These are phyloP conservation scores for Chelon auratus DNA, from an alignment of 2,797 vertebrate genomes.

Conservation along the genomic window DNA sequence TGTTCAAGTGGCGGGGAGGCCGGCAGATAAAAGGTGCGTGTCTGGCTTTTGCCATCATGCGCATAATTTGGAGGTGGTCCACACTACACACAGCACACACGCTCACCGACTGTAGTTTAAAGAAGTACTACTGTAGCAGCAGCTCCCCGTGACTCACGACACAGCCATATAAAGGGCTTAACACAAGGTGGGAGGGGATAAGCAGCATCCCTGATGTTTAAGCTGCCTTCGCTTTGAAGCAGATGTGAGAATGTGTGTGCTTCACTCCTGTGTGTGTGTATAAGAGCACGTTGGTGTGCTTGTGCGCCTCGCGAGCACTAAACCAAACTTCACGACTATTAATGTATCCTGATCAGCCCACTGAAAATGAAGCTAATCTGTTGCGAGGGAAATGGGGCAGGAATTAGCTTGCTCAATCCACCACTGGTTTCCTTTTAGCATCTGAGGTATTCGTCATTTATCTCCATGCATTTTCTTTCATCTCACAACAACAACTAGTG, in stretches of 20 bases:
- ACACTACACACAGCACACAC: background rate
- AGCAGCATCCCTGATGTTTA: slow-evolving; percentile 74
- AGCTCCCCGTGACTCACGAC: slow-evolving; percentile 78
- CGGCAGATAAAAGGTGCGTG: slow-evolving; percentile 24
- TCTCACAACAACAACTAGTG: slow-evolving; percentile 43
- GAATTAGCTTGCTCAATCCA: slow-evolving; percentile 55
- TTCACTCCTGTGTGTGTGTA: slow-evolving; percentile 28
- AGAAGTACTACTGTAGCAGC: slow-evolving; percentile 45
- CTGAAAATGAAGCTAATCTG: slow-evolving; percentile 79
- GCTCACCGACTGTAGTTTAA: slow-evolving; percentile 27
- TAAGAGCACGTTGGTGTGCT: slow-evolving; percentile 39
- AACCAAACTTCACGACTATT: slow-evolving; percentile 71
- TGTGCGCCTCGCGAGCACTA: slow-evolving; percentile 43
- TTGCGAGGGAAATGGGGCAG: slow-evolving; percentile 69
- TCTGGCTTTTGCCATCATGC: slow-evolving; percentile 25
- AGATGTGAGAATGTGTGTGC: slow-evolving; percentile 59
- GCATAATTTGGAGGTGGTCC: slow-evolving; percentile 31
- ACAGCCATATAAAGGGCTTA: slow-evolving; percentile 80
- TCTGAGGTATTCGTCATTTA: slow-evolving; percentile 45
- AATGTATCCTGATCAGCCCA: slow-evolving; percentile 75
- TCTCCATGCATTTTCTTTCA: slow-evolving; percentile 49
- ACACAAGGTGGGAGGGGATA: slow-evolving; percentile 80
- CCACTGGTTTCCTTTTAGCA: slow-evolving; percentile 54
- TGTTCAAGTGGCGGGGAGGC: slow-evolving; percentile 27
- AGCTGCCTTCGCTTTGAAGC: slow-evolving; percentile 74